Evolutionary conservation across 2,113 vertebrate species (phyloP).

Genomic region (Eublepharis macularius): DNA sequence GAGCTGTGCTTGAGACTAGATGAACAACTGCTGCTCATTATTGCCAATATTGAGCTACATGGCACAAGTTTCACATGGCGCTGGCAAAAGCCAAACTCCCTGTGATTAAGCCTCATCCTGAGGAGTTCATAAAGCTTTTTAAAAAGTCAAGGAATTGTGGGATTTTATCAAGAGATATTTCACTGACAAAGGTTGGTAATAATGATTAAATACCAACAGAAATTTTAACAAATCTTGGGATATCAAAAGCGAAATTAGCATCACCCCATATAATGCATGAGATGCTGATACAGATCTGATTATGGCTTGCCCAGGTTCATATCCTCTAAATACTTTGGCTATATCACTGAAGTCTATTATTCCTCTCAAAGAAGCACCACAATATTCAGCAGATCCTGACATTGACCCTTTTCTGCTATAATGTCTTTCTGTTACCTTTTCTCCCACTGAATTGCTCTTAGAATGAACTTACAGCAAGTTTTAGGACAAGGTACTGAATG

Average conservation of each 20-base stretch:
- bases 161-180: constrained; percentile 98
- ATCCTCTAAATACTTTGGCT: too few relatives aligned
- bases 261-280: neutral
- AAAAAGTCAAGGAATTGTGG: constrained; percentile 94
- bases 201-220: constrained; percentile 96
- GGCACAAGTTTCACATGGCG: constrained; percentile 63
- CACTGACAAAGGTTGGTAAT: constrained; percentile 98
- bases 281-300: too few relatives aligned
- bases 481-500: too few relatives aligned
- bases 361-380: too few relatives aligned
- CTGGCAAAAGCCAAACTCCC: constrained; percentile 75
- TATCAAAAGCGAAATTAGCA: neutral
- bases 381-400: too few relatives aligned
- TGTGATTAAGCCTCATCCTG: constrained; percentile 96
- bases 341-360: too few relatives aligned
- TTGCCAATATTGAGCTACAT: neutral
- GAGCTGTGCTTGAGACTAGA: neutral
- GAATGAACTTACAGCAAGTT: too few relatives aligned
- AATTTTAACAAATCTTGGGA: constrained; percentile 74
- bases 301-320: too few relatives aligned
- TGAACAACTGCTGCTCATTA: neutral
- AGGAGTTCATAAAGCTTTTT: constrained; percentile 95
- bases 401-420: too few relatives aligned
- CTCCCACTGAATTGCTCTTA: too few relatives aligned
- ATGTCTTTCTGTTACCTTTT: too few relatives aligned